Evolutionary conservation across 2,888 invertebrate genomes (phyloP).

Genomic region (Leptopilina myrica): DNA sequence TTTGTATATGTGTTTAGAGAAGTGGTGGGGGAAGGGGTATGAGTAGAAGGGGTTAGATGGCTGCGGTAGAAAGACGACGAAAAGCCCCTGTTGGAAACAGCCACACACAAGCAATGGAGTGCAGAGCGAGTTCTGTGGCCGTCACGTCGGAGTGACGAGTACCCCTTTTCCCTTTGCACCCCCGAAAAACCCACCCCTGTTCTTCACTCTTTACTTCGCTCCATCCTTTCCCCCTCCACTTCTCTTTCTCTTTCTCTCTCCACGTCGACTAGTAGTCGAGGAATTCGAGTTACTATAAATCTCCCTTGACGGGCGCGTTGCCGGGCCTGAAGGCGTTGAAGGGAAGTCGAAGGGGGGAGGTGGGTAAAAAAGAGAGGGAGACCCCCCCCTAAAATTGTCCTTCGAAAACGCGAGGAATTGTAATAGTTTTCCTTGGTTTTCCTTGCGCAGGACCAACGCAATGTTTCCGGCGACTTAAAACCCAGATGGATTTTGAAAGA

Average conservation of each 20-base stretch:
- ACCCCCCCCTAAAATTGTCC: constrained; percentile 45
- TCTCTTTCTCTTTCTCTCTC: background rate
- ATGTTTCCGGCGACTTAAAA: background rate
- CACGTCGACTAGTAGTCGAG: constrained; percentile 74
- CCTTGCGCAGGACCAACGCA: constrained; percentile 57
- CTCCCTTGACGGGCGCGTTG: constrained; percentile 76
- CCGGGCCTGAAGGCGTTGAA: constrained; percentile 65
- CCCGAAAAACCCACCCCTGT: constrained; percentile 55
- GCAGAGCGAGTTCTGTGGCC: constrained; percentile 66
- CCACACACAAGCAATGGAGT: constrained; percentile 57
- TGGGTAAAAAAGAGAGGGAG: constrained; percentile 34
- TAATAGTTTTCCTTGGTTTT: constrained; percentile 72
- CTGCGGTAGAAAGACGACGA: constrained; percentile 52
- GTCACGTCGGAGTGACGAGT: constrained; percentile 72
- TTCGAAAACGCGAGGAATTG: constrained; percentile 69
- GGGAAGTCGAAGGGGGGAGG: constrained; percentile 56
- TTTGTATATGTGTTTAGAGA: constrained; percentile 12
- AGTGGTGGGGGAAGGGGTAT: constrained; percentile 29
- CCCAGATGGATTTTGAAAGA: too few relatives aligned
- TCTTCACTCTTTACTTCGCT: constrained; percentile 56
- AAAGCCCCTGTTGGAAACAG: constrained; percentile 50
- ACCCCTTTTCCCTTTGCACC: constrained; percentile 60
- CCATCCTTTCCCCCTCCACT: constrained; percentile 48
- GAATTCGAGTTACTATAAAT: constrained; percentile 77
- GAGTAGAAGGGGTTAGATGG: constrained; percentile 36